Base-by-base conservation (phyloP, 2,888 invertebrate genomes). In the Caradrina clavipalpis region DNA sequence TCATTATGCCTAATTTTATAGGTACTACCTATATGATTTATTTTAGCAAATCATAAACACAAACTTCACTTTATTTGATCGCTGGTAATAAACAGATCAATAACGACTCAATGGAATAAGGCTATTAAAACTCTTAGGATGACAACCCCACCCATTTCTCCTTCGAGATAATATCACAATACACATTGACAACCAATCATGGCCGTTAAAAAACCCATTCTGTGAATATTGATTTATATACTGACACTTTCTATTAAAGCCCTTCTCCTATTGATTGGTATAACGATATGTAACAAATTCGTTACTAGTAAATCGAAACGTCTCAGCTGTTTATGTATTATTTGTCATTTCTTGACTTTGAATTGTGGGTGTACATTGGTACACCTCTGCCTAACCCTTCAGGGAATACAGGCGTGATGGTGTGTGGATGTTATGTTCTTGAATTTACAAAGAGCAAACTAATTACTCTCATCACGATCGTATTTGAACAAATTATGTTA, bases 71-170 rank as follows among this genome's bases (percentile, higher is more conserved):
- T 71, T 62, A 76, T 78, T 67, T 76, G 70, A 76, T 80, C 54
- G 54, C 72, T 79, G 62, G 76, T 72, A 84, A 86, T 86, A 86
- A 86, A 87, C 76, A 79, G 81, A 81, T 82, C 87, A 88, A 87
- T 89, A 69, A 86, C 80, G 72, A 74, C 69, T 71, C 73, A 51
- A 79, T 78, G 66, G 47, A 65, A 53, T 62, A 51, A 54, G 64
- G 71, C 75, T 78, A 77, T 82, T 81, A 78, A 73, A 74, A 73
- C 55, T 42, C 56, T 75, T 70, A 73, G 56, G 54, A 68, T 70
- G 63, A 55, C 60, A 55, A 21, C 45, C 55, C 68, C 67, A 64
- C 45, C 19, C 68, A 60, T 73, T 80, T 75, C 69, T 56, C 68
- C 63, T 62, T 31, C 22, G 31, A 62, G 17, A 55, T 61, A n/a